phyloP scores from a whole-genome alignment of 2,113 vertebrate species.

The Brachypteracias leptosomus region DNA sequence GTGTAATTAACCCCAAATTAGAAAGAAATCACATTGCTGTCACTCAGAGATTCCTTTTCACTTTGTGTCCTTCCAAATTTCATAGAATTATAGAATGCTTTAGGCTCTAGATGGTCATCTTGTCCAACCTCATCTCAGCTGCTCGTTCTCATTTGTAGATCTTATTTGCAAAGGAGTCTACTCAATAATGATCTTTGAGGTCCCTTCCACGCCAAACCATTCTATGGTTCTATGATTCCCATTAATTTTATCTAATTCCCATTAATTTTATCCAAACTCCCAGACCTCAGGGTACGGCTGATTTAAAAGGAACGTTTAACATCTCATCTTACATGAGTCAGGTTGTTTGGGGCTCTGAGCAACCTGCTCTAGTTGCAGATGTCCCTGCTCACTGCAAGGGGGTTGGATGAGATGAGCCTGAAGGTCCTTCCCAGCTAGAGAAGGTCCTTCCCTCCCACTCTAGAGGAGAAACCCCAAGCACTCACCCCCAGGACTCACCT shows the following conservation, averaged over 20 bases:
- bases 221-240: no score
- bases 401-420: no score
- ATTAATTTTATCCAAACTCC: not conserved
- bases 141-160: not conserved
- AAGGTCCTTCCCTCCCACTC: not conserved
- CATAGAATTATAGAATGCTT: no score
- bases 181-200: no score
- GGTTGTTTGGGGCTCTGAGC: no score
- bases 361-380: no score
- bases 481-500: slow-evolving; percentile 86
- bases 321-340: not conserved
- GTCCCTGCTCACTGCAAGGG: no score
- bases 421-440: no score
- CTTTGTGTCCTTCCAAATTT: not conserved
- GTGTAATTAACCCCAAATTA: not conserved
- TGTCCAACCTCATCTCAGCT: no score
- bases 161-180: not conserved
- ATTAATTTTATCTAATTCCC: no score
- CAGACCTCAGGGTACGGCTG: not conserved
- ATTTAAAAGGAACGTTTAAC: not conserved
- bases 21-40: not conserved
- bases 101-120: no score
- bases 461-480: slow-evolving; percentile 26
- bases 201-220: no score
- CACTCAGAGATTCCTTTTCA: not conserved